A percentile compares a stretch with the other conserved stretches of the same genome.
Conservation (phyloP, 1,140 invertebrate genomes). For the Parapsyche elsis region DNA sequence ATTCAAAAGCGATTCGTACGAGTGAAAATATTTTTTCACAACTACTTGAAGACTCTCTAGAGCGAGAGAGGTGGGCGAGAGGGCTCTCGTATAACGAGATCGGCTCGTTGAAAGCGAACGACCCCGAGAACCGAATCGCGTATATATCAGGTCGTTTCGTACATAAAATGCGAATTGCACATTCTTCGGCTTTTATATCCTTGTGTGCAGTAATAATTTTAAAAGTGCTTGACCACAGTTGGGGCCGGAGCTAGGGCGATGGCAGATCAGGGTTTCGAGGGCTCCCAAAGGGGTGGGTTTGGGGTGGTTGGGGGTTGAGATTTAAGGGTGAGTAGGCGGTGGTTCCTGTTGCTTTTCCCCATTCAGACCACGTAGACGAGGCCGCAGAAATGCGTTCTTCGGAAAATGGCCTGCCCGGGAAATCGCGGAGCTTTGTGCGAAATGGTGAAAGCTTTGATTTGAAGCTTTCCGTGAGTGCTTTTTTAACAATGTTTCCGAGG, state of each 20-base stretch:
- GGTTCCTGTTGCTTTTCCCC: slow-evolving; percentile 53
- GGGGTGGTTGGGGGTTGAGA: background rate
- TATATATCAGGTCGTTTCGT: slow-evolving; percentile 43
- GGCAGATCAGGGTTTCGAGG: background rate
- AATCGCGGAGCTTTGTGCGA: slow-evolving; percentile 47
- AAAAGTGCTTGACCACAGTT: slow-evolving; percentile 53
- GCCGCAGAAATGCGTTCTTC: slow-evolving; percentile 55
- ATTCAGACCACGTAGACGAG: slow-evolving; percentile 53
- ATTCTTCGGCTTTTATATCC: slow-evolving; percentile 48
- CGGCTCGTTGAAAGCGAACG: slow-evolving; percentile 35
- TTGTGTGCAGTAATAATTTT: slow-evolving; percentile 52
- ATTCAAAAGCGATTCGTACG: too few relatives aligned
- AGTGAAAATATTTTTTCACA: too few relatives aligned
- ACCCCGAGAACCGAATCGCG: background rate
- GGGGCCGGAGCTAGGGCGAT: slow-evolving; percentile 3
- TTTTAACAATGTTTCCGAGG: slow-evolving; percentile 53
- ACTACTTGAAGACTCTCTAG: too few relatives aligned
- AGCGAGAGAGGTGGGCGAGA: background rate
- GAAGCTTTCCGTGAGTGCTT: slow-evolving; percentile 54
- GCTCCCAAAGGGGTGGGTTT: too few relatives aligned
- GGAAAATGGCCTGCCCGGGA: slow-evolving; percentile 50
- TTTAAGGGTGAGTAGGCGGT: background rate
- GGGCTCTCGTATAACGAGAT: background rate
- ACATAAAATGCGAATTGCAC: slow-evolving; percentile 52
- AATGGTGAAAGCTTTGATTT: slow-evolving; percentile 55